Conservation (phyloP, 2,888 invertebrate species). For the Aphidius colemani region DNA sequence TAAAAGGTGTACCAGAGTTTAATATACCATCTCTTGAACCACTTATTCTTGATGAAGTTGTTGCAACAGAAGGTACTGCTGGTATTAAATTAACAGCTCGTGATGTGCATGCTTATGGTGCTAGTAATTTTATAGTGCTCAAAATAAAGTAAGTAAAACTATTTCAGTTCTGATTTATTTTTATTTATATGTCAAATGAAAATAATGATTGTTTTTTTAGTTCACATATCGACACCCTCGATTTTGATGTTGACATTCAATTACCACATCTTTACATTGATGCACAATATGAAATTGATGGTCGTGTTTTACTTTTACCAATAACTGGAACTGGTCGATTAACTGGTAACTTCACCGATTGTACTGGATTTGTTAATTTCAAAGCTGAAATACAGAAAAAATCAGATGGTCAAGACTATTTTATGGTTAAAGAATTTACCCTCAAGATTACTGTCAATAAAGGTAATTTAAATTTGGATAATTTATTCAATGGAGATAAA, state of each 20-base stretch:
- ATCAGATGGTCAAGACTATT: conserved; percentile 60
- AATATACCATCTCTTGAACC: conserved; percentile 73
- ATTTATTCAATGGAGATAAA: conserved; percentile 68
- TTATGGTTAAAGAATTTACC: conserved; percentile 63
- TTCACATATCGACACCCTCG: conserved; percentile 62
- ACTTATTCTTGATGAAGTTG: conserved; percentile 66
- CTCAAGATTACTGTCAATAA: conserved; percentile 63
- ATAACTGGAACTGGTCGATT: conserved; percentile 67
- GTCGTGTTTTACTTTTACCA: conserved; percentile 64
- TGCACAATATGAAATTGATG: conserved; percentile 66
- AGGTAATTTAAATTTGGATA: conserved; percentile 64
- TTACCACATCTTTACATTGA: conserved; percentile 65
- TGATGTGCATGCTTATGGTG: conserved; percentile 68
- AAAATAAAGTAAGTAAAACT: conserved; percentile 62
- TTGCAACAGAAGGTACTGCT: conserved; percentile 63
- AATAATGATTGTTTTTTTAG: conserved; percentile 51
- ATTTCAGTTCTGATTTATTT: too few relatives aligned
- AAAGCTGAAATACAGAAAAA: conserved; percentile 50
- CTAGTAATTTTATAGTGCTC: conserved; percentile 68
- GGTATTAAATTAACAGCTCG: conserved; percentile 65
- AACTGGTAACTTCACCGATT: conserved; percentile 66
- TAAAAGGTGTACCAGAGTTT: conserved; percentile 68
- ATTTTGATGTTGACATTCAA: conserved; percentile 61
- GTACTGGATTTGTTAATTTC: conserved; percentile 62
- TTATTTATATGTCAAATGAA: neutral